Conservation (phyloP, 2,888 invertebrate species). For the Agonopterix arenella region DNA sequence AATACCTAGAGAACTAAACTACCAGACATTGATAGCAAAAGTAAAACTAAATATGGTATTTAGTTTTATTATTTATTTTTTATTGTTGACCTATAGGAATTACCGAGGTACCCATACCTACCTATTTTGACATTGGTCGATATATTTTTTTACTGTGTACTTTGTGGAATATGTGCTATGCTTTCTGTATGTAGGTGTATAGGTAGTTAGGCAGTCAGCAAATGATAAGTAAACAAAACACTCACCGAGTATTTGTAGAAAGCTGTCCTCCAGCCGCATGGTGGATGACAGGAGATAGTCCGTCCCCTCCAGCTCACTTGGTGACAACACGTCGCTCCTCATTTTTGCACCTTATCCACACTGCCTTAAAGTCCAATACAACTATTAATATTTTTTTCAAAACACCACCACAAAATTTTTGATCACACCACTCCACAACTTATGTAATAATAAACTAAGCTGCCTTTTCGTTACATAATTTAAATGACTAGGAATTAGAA, state of each 20-base stretch:
- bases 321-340: conserved; percentile 70
- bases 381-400: conserved; percentile 15
- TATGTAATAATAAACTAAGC: conserved; percentile 4
- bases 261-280: conserved; percentile 78
- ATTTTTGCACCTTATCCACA: conserved; percentile 43
- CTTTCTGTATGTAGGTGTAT: background rate
- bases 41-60: too few relatives aligned
- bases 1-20: too few relatives aligned
- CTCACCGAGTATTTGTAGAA: conserved; percentile 80
- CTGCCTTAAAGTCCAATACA: conserved; percentile 28
- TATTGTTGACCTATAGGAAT: too few relatives aligned
- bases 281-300: conserved; percentile 80
- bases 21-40: too few relatives aligned
- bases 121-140: too few relatives aligned
- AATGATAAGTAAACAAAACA: conserved; percentile 15
- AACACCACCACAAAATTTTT: background rate
- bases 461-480: conserved; percentile 5
- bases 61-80: too few relatives aligned
- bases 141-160: too few relatives aligned
- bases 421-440: background rate
- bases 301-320: conserved; percentile 78
- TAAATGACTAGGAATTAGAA: background rate
- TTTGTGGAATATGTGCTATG: too few relatives aligned
- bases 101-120: too few relatives aligned
- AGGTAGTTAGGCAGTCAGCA: background rate